These are phyloP conservation scores for Olivierus martensii DNA, from an alignment of 1,140 invertebrate species.

Conservation along the genomic window DNA sequence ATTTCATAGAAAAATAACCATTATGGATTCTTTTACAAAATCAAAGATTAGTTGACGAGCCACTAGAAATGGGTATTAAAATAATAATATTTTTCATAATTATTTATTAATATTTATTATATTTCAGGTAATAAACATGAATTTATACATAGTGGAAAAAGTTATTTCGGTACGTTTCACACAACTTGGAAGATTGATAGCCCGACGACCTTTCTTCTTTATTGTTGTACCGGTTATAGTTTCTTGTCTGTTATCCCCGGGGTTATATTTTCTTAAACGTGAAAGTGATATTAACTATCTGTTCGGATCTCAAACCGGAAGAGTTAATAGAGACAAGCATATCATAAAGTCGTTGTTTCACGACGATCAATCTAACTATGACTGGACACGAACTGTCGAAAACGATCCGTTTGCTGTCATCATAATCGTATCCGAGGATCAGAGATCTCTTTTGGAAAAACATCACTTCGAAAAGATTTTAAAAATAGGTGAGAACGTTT, in stretches of 20 bases:
- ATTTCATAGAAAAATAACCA: no score
- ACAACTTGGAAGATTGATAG: constrained; percentile 59
- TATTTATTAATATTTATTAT: constrained; percentile 35
- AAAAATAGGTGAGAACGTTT: no score
- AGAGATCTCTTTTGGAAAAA: no score
- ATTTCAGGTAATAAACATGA: no score
- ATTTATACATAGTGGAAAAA: no score
- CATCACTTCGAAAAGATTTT: no score
- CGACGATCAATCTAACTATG: constrained; percentile 51
- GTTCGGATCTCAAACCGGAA: constrained; percentile 38
- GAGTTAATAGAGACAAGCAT: no score
- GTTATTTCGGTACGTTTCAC: constrained; percentile 40
- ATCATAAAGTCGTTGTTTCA: constrained; percentile 39
- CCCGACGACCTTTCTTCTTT: constrained; percentile 68
- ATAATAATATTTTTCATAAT: no score
- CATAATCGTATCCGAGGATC: no score
- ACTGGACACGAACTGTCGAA: constrained; percentile 63
- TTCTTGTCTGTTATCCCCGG: constrained; percentile 63
- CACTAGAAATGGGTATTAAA: no score
- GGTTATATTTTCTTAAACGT: constrained; percentile 67
- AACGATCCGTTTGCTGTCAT: constrained; percentile 56
- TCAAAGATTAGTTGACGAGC: no score
- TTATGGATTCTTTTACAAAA: no score
- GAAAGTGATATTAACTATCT: constrained; percentile 84
- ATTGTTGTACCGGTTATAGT: constrained; percentile 67